Evolutionary conservation across 2,888 invertebrate genomes (phyloP).

Genomic region (Chydorus sphaericus): DNA sequence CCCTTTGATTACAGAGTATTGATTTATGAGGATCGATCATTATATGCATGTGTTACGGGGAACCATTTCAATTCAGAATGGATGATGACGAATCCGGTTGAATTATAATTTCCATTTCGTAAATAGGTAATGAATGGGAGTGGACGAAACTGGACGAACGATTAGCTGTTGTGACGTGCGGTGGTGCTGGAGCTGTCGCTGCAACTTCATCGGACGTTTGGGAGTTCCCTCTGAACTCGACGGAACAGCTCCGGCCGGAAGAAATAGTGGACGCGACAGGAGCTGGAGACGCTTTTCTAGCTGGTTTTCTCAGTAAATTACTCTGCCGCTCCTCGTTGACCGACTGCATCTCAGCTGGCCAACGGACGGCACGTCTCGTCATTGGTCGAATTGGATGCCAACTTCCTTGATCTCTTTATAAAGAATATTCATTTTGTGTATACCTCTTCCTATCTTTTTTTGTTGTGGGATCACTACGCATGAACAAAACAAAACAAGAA

Average conservation of each 20-base stretch:
- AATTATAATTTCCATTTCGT: not conserved
- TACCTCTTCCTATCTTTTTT: too few relatives aligned
- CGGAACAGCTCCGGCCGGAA: conserved; percentile 27
- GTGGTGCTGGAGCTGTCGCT: conserved; percentile 26
- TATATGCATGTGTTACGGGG: too few relatives aligned
- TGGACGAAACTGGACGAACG: not conserved
- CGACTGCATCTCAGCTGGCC: conserved; percentile 34
- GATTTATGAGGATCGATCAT: too few relatives aligned
- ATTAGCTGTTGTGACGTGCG: not conserved
- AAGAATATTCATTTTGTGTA: too few relatives aligned
- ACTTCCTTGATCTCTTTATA: conserved; percentile 25
- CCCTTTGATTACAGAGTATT: too few relatives aligned
- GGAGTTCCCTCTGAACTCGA: conserved; percentile 25
- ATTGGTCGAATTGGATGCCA: conserved; percentile 37
- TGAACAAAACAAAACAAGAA: too few relatives aligned
- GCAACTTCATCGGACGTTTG: conserved; percentile 22
- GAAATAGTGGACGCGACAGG: conserved; percentile 41
- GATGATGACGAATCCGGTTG: too few relatives aligned
- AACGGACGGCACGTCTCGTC: conserved; percentile 32
- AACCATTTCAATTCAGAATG: too few relatives aligned
- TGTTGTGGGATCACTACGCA: too few relatives aligned
- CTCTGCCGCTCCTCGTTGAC: conserved; percentile 29
- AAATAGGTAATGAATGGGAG: not conserved
- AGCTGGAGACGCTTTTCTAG: conserved; percentile 44
- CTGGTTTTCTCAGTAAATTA: conserved; percentile 39